phyloP scores from a whole-genome alignment of 1,140 invertebrate genomes.

The Oppia nitens region DNA sequence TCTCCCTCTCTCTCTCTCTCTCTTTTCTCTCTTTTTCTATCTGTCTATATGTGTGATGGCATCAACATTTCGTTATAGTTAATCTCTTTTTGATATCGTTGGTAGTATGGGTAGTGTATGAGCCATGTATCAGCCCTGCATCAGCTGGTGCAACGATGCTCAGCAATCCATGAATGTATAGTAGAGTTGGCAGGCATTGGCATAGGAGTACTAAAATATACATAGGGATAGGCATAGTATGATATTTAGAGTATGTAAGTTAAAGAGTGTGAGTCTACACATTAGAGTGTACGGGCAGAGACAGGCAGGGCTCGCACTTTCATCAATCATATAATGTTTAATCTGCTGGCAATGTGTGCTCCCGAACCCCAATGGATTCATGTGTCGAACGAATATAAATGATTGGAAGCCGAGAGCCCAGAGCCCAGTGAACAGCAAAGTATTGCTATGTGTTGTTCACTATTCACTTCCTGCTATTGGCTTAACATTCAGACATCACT shows the following conservation, averaged over 20 bases:
- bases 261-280: too few species aligned
- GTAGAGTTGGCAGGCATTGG: too few species aligned
- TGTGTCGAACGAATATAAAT: background rate
- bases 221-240: too few species aligned
- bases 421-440: too few species aligned
- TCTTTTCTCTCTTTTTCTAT: too few species aligned
- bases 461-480: background rate
- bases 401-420: background rate
- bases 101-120: too few species aligned
- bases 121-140: too few species aligned
- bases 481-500: background rate
- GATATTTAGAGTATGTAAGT: too few species aligned
- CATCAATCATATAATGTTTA: background rate
- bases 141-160: background rate
- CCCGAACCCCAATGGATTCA: background rate
- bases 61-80: background rate
- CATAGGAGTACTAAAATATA: too few species aligned
- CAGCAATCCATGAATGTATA: slow-evolving; percentile 4
- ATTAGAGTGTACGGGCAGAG: too few species aligned
- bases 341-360: background rate
- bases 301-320: background rate
- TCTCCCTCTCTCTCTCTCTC: background rate
- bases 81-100: slow-evolving; percentile 5
- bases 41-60: too few species aligned
- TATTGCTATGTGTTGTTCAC: background rate